Percentiles rank a stretch among this genome's conserved stretches.
Evolutionary conservation across 1,140 invertebrate species (phyloP).

Genomic region (Nebria ingens): DNA sequence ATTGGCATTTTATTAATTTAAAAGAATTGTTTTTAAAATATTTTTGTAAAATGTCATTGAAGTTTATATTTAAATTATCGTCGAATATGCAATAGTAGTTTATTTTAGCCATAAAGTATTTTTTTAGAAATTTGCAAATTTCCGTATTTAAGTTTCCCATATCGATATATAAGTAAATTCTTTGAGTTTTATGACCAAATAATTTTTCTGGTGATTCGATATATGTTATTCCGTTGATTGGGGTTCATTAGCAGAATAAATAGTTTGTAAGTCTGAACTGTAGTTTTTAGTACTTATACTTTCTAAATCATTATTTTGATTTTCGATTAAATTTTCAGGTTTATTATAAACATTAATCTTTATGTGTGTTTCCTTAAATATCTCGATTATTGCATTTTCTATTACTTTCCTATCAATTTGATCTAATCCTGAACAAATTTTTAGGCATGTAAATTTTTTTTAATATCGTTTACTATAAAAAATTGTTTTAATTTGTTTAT

Average conservation of each 20-base stretch:
- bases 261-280: neutral
- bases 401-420: neutral
- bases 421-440: too few relatives aligned
- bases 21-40: conserved; percentile 14
- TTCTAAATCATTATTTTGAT: neutral
- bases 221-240: neutral
- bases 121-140: too few relatives aligned
- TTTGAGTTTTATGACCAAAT: neutral
- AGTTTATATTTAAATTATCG: neutral
- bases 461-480: neutral
- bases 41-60: neutral
- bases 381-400: neutral
- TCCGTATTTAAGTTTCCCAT: too few relatives aligned
- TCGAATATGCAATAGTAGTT: neutral
- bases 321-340: neutral
- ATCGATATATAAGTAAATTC: too few relatives aligned
- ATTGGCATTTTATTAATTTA: conserved; percentile 22
- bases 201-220: neutral
- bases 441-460: neutral
- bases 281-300: neutral
- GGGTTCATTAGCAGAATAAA: neutral
- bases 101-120: too few relatives aligned
- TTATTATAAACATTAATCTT: neutral
- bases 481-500: neutral
- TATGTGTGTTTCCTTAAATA: neutral